phyloP scores from a whole-genome alignment of 2,888 invertebrate genomes.

The Dichetophora obliterata region DNA sequence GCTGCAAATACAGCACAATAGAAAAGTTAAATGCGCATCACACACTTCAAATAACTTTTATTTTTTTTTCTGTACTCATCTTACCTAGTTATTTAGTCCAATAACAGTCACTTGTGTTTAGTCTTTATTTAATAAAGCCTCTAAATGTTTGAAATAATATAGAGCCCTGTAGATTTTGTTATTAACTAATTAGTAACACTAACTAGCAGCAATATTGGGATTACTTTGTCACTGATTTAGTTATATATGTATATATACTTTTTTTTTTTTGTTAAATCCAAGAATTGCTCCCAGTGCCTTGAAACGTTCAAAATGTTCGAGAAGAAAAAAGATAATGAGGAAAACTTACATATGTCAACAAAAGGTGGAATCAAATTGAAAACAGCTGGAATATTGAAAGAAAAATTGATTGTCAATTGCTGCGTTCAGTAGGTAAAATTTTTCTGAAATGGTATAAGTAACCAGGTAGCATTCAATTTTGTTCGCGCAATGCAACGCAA shows the following conservation, averaged over 20 bases:
- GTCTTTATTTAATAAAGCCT: not conserved
- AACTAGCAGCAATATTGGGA: constrained; percentile 27
- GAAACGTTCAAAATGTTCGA: constrained; percentile 44
- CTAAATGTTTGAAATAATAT: not conserved
- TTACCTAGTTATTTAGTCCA: not conserved
- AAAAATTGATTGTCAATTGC: not conserved
- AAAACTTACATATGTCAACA: not conserved
- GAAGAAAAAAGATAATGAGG: constrained; percentile 42
- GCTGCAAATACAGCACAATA: not conserved
- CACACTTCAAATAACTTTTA: not conserved
- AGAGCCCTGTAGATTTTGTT: not conserved
- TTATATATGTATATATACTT: no score
- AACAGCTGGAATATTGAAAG: not conserved
- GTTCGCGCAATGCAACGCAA: no score
- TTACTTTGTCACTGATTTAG: constrained; percentile 40
- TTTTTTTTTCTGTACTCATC: not conserved
- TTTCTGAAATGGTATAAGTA: no score
- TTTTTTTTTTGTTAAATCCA: constrained; percentile 26
- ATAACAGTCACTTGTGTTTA: no score
- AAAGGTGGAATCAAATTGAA: not conserved
- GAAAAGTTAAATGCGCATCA: no score
- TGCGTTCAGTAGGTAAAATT: no score
- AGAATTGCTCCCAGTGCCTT: constrained; percentile 25
- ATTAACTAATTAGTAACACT: not conserved
- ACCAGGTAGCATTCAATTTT: no score